A percentile compares a stretch with the other conserved stretches of the same genome.
phyloP scores from a whole-genome alignment of 2,113 vertebrate genomes.

The Rhagologus leucostigma region DNA sequence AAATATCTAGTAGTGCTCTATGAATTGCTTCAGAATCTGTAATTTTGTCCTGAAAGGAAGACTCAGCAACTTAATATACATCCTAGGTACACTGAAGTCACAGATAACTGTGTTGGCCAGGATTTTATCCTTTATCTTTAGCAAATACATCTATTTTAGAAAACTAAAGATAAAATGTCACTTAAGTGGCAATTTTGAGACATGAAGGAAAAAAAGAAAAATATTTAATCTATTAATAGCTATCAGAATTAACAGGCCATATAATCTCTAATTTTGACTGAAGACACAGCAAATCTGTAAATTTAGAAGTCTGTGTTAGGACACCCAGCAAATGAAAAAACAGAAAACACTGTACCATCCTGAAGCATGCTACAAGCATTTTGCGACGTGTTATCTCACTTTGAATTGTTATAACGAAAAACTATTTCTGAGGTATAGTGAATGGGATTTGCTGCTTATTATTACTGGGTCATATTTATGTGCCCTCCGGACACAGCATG shows the following conservation, averaged over 20 bases:
- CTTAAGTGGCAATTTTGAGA: not conserved
- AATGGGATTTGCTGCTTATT: not conserved
- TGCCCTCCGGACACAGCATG: not conserved
- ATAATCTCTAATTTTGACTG: not conserved
- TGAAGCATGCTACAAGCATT: not conserved
- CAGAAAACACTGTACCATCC: not conserved
- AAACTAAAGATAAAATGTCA: not conserved
- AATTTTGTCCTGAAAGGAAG: not conserved
- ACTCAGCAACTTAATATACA: not conserved
- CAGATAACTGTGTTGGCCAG: not conserved
- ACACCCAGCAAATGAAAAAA: not conserved
- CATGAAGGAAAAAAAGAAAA: not conserved
- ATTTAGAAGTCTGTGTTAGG: not conserved
- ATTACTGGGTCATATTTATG: not conserved
- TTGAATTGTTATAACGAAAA: conserved; percentile 13
- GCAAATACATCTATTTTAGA: not conserved
- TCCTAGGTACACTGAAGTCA: not conserved
- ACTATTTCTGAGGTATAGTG: not conserved
- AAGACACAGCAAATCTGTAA: not conserved
- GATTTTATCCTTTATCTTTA: not conserved
- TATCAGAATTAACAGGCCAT: not conserved
- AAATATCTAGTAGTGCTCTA: not conserved
- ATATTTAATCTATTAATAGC: not conserved
- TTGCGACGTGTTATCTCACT: not conserved
- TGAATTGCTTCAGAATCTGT: not conserved